Base-by-base conservation (phyloP, 2,888 invertebrate species). In the Drosophila helvetica region DNA sequence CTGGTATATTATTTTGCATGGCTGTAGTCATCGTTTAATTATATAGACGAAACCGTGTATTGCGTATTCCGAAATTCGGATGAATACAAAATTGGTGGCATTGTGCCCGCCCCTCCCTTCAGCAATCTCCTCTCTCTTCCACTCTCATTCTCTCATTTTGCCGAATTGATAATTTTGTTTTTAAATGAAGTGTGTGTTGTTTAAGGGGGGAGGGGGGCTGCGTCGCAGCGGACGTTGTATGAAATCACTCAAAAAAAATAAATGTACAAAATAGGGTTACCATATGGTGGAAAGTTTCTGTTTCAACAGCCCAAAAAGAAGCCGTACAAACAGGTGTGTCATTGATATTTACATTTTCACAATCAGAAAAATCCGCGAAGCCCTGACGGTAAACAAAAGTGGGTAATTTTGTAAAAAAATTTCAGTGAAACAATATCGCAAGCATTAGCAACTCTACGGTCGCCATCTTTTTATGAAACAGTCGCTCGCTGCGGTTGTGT, bases 1-100 rank as follows among this genome's bases (percentile, higher is more conserved):
- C 52, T 57, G 63, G 53, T 42, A 80, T 59, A 58, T 67, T 30
- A 12, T 38, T 77, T 84, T 65, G 55, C 52, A 64, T 55, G 38
- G 25, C 55, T 64, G 17, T 58, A 72, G 69, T 82, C 87, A 87
- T 79, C 77, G 33, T 43, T 30, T 71, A 70, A 71, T 71, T 60
- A 70, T 66, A 67, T 71, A 17, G 30, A 57, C 22, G 46, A 57
- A 51, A 33, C 59, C 47, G 43, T 55, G 69, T 77, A 85, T 85
- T 79, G 88, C 82, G 86, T 81, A 77, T 63, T 79, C 72, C 8
- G 69, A 86, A 82, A 69, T 81, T 77, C 64, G 58, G 58, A 48
- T 54, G 62, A 77, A 77, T 73, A 73, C 57, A 81, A 78, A 78
- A 57, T 52, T 48, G 45, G 57, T 75, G 66, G 54, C 57, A 63